Percentiles rank a stretch among this genome's conserved stretches.
Conservation (phyloP, 2,113 vertebrate genomes). For the Vidua chalybeata region DNA sequence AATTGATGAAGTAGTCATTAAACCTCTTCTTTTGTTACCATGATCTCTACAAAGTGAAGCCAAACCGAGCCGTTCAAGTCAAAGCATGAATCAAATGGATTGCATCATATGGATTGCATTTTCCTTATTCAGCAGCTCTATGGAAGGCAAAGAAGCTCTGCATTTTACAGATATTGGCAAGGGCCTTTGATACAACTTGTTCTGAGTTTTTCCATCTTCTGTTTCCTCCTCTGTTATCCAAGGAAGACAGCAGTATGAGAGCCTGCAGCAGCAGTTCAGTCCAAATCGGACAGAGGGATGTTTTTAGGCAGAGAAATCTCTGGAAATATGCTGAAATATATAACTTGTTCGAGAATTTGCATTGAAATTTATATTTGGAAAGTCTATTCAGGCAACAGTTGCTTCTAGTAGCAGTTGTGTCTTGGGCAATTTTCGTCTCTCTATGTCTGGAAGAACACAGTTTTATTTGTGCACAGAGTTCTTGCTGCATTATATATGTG, state of each 20-base stretch:
- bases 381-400: background rate
- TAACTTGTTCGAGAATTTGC: background rate
- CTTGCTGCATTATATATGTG: background rate
- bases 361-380: background rate
- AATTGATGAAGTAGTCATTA: background rate
- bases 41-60: background rate
- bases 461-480: background rate
- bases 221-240: background rate
- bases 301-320: background rate
- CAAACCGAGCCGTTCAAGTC: slow-evolving; percentile 27
- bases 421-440: background rate
- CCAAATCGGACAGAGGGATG: background rate
- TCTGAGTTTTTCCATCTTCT: slow-evolving; percentile 2
- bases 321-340: background rate
- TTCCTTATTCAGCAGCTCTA: slow-evolving; percentile 34
- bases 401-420: background rate
- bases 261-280: background rate
- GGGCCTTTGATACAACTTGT: slow-evolving; percentile 20
- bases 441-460: background rate
- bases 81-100: slow-evolving; percentile 45
- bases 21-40: background rate
- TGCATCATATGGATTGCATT: slow-evolving; percentile 17
- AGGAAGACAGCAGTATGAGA: background rate
- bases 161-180: background rate
- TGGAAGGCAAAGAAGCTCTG: slow-evolving; percentile 13